Evolutionary conservation across 2,113 vertebrate species (phyloP).

Genomic region (Panthera tigris): DNA sequence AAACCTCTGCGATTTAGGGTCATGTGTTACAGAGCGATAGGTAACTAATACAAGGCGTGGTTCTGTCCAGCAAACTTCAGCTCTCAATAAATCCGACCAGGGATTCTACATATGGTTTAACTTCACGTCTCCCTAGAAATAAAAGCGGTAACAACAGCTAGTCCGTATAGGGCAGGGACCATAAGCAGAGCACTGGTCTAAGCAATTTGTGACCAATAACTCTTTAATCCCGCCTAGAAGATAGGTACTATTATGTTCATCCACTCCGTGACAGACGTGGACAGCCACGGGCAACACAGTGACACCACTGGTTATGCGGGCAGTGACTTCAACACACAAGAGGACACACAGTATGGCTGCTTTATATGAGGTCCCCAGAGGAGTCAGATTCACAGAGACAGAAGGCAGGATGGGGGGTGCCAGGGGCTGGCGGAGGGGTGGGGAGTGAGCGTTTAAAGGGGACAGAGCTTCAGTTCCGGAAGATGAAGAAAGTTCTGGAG

Average conservation of each 20-base stretch:
- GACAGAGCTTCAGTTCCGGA: background rate
- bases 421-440: rapidly evolving
- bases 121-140: background rate
- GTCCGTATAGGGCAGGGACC: rapidly evolving
- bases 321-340: background rate
- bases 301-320: background rate
- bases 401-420: background rate
- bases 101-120: too few species aligned
- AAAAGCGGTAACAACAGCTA: background rate
- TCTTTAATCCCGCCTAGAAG: background rate
- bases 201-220: background rate
- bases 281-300: too few species aligned
- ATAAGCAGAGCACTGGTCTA: background rate
- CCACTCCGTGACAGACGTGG: background rate
- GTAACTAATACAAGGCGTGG: background rate
- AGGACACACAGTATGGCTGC: background rate
- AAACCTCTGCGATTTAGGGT: background rate
- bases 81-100: background rate
- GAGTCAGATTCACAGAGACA: background rate
- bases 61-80: background rate
- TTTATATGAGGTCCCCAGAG: background rate
- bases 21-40: background rate
- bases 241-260: background rate
- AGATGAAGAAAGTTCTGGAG: background rate
- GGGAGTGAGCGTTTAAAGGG: background rate